Conservation (phyloP, 2,113 vertebrate species). For the Larimichthys crocea region DNA sequence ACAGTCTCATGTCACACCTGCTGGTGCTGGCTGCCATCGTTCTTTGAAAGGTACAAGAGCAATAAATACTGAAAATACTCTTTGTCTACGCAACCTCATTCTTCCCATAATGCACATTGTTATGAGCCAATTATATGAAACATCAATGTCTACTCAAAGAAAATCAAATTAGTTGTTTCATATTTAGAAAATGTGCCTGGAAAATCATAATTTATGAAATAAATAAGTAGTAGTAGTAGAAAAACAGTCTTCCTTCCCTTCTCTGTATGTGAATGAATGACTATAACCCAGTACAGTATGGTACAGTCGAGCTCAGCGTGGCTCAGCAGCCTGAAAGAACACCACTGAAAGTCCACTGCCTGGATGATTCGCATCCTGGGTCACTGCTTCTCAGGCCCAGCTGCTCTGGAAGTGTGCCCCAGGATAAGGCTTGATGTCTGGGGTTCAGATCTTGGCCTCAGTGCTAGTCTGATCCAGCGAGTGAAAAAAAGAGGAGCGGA, state of each 20-base stretch:
- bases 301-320: slow-evolving; percentile 40
- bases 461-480: slow-evolving; percentile 87
- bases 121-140: slow-evolving; percentile 2
- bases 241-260: neutral
- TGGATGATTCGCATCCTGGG: slow-evolving; percentile 19
- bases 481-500: slow-evolving; percentile 95
- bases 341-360: slow-evolving; percentile 20
- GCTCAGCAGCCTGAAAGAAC: slow-evolving; percentile 59
- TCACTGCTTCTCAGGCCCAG: slow-evolving; percentile 22
- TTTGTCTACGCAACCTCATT: neutral
- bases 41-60: slow-evolving; percentile 3
- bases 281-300: slow-evolving; percentile 46
- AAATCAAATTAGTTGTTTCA: slow-evolving; percentile 5
- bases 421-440: slow-evolving; percentile 19
- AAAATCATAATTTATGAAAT: slow-evolving; percentile 35
- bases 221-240: slow-evolving; percentile 39
- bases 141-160: neutral
- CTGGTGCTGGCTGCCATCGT: slow-evolving; percentile 5
- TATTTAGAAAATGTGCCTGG: neutral
- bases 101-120: neutral
- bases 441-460: slow-evolving; percentile 91
- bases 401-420: slow-evolving; percentile 35
- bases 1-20: neutral
- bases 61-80: slow-evolving; percentile 23
- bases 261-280: slow-evolving; percentile 48